Evolutionary conservation across 2,797 vertebrate genomes (phyloP), one percentile per base, ranked within the genome.

Genomic region (Craterocephalus amniculus): DNA sequence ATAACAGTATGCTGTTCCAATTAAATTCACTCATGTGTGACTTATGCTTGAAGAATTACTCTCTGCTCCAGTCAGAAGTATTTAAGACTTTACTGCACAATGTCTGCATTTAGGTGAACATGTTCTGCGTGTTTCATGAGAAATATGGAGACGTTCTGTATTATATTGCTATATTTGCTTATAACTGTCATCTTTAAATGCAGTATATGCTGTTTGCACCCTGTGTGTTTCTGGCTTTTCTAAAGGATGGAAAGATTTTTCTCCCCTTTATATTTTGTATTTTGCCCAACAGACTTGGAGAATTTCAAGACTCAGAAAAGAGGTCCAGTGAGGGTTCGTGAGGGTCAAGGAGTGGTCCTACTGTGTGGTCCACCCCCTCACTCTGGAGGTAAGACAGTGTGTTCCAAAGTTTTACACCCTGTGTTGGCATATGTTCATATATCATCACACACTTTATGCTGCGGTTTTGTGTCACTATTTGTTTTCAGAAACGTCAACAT

Each of bases 321-420:
- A 89, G 98, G 94, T 93, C 96, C 96, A 0, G 97, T 99, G 73
- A 96, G 95, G 0, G 97, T 98, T 16, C 96, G 97, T 6, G 96
- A 96, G 78, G 97, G 97, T 72, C 97, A 99, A 90, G 97, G 97
- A 63, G 97, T 99, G 91, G 97, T 98, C 35, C 91, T 99, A 54
- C 93, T 99, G 14, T 99, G 97, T 6, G 97, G 96, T 3, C 96
- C 97, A 0, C 97, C 97, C 0, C 91, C 95, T 0, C 95, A 98
- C 83, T 95, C 96, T 13, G 97, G 96, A 96, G 97, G 97, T 99
- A 94, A 90, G 84, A 55, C 11, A 4, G 13, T 48, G 6, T 54
- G 6, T 49, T 67, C 18, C 43, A 0, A 48, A 10, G 14, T 49
- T 35, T 76, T 49, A 51, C 36, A 18, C 31, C 24, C 35, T n/a